Evolutionary conservation across 2,113 vertebrate species (phyloP), one percentile per base, ranked within the genome.

Genomic region (Hemibagrus wyckioides): DNA sequence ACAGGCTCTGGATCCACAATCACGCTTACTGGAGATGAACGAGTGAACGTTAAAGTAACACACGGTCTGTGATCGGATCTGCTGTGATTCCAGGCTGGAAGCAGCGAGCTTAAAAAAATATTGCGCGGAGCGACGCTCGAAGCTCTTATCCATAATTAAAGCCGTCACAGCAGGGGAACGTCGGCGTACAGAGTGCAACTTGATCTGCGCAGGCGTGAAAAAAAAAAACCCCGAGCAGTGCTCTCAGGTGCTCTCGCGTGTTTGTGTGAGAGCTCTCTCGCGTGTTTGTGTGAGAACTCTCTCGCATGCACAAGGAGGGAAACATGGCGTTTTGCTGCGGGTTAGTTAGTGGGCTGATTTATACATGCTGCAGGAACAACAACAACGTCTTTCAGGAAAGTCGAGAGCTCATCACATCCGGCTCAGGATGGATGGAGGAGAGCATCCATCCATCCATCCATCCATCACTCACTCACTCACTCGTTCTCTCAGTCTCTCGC

Each of bases 321-420:
- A 93, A 93, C 90, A 93, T 92, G 86, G 89, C 88, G 90, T 88
- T 89, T 89, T 89, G 63, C 83, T 85, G 91, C 80, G 92, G 92
- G 93, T 94, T 91, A 89, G 73, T 88, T 94, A 94, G 93, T 92
- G 93, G 93, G 94, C 95, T 95, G 94, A 95, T 95, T 95, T 95
- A 93, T 94, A 93, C 93, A 92, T 91, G 90, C 92, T 94, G 91
- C 79, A 80, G 92, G 92, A 93, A 93, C 90, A 93, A 93, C 92
- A 91, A 91, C 92, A 91, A 91, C 91, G 93, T 94, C 94, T 94
- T 94, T 94, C 92, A 94, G 94, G 93, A 94, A 94, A 92, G 67
- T 82, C 80, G n/a, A 63, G 52, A 79, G 83, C 82, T 89, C 76
- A 79, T 88, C 87, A 59, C 48, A 57, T 80, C 17, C 30, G 73